phyloP scores from a whole-genome alignment of 2,797 vertebrate species.

The Pangasius macronema region DNA sequence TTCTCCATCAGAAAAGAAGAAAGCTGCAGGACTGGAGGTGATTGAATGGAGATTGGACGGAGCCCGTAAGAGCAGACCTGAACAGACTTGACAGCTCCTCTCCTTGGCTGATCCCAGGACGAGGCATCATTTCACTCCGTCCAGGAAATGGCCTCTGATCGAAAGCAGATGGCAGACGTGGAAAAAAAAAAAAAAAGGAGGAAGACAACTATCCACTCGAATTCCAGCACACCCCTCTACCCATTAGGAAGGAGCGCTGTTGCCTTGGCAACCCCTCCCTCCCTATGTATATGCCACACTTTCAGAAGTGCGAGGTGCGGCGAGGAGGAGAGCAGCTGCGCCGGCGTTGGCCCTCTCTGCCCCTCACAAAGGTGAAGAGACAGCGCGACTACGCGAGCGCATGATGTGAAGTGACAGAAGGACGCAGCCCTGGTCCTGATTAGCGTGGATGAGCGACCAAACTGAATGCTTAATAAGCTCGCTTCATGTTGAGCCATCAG shows the following conservation, averaged over 20 bases:
- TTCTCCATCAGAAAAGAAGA: conserved; percentile 12
- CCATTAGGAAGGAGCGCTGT: conserved; percentile 71
- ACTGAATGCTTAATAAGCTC: conserved; percentile 68
- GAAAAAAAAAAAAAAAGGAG: conserved; percentile 60
- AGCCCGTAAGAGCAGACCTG: neutral
- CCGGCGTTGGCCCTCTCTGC: conserved; percentile 66
- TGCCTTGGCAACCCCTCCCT: conserved; percentile 76
- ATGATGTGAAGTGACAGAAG: conserved; percentile 75
- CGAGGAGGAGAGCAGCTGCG: conserved; percentile 84
- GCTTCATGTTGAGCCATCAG: conserved; percentile 60
- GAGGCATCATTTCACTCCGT: conserved; percentile 55
- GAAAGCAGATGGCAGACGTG: conserved; percentile 79
- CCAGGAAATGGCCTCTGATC: conserved; percentile 54
- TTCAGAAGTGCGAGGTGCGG: conserved; percentile 41
- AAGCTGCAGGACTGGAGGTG: neutral
- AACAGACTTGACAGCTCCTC: conserved; percentile 24
- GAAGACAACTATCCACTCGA: conserved; percentile 79
- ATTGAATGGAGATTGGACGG: neutral
- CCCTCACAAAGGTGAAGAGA: conserved; percentile 67
- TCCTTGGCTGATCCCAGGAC: conserved; percentile 35
- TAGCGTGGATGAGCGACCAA: conserved; percentile 65
- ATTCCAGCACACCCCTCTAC: conserved; percentile 76
- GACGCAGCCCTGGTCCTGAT: conserved; percentile 68
- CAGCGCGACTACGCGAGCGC: conserved; percentile 71
- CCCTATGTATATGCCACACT: conserved; percentile 68